Evolutionary conservation across 92 coral and sea anemone species (phyloP), one percentile per base, ranked within the genome.

Genomic region (Meandrina meandrites): DNA sequence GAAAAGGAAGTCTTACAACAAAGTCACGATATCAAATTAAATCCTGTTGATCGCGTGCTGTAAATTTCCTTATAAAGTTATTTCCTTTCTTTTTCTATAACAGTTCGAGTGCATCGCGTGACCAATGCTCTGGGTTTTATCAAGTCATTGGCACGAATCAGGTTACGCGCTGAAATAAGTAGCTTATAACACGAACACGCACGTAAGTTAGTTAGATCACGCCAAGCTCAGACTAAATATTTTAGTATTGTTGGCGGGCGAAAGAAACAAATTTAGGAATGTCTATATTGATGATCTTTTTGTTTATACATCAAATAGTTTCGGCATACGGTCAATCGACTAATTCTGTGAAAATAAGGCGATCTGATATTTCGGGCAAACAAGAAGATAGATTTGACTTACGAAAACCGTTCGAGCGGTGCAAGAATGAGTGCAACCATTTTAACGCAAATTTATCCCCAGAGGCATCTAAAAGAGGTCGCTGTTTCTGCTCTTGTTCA

Each of bases 161-260:
- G 32, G n/a, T 64, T n/a, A 27, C 70, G 34, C 27, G 16, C 70
- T 27, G 58, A 58, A 56, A 24, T 35, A 24, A 35, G 83, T 0
- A 34, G 83, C 8, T 79, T 79, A 56, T 58, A 32, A 58, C 56
- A 56, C 83, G 14, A 57, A 24, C 71, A 79, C 72, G 72, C 71
- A 79, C 71, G 71, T n/a, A n/a, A n/a, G n/a, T 35, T 5, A 9
- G 11, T 32, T 19, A 32, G 4, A 30, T 21, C 78, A 73, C 42
- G 78, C 37, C 30, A 73, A 73, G 51, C 48, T 19, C 24, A 73
- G 47, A 36, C 47, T 18, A 2, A 32, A 32, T 11, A 35, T 8
- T n/a, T 8, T 17, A 9, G 9, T 5, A 1, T 35, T 5, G 48
- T 73, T 37, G 51, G 15, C 27, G 18, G n/a, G 53, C 4, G 54